phyloP scores from a whole-genome alignment of 1,140 invertebrate genomes.

The Aleiodes sp. region DNA sequence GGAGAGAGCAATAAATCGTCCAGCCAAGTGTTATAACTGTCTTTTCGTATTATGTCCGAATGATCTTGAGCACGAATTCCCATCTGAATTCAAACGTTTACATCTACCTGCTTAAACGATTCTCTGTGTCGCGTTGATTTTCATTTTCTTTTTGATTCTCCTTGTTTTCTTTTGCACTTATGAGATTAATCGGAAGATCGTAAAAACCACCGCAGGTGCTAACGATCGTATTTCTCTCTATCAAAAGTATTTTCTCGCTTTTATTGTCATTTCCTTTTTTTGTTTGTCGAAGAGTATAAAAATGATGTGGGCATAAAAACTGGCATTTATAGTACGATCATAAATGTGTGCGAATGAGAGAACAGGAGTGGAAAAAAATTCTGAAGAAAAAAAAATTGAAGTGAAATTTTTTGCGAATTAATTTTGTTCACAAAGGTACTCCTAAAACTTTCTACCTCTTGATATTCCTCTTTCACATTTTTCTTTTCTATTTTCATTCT shows the following conservation, averaged over 20 bases:
- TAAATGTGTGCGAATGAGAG: not conserved
- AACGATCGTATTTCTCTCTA: not conserved
- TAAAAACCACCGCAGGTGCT: not conserved
- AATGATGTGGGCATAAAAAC: not conserved
- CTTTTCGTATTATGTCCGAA: not conserved
- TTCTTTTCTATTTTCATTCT: not conserved
- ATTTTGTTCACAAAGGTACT: not conserved
- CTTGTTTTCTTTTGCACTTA: constrained; percentile 34
- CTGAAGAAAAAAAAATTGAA: not conserved
- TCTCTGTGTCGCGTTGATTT: constrained; percentile 61
- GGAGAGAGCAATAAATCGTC: constrained; percentile 21
- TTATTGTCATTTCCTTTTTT: not conserved
- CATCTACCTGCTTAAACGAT: constrained; percentile 55
- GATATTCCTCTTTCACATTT: constrained; percentile 9
- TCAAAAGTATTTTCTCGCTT: not conserved
- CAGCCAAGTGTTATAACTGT: not conserved
- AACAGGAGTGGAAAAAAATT: not conserved
- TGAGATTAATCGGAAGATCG: not conserved
- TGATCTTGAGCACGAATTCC: not conserved
- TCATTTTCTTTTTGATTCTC: constrained; percentile 58
- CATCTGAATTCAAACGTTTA: constrained; percentile 41
- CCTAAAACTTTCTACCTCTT: constrained; percentile 11
- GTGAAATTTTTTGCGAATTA: not conserved
- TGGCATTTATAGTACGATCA: not conserved
- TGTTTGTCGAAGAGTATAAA: not conserved